Evolutionary conservation across 2,113 vertebrate species (phyloP).

Genomic region (Psettodes erumei): DNA sequence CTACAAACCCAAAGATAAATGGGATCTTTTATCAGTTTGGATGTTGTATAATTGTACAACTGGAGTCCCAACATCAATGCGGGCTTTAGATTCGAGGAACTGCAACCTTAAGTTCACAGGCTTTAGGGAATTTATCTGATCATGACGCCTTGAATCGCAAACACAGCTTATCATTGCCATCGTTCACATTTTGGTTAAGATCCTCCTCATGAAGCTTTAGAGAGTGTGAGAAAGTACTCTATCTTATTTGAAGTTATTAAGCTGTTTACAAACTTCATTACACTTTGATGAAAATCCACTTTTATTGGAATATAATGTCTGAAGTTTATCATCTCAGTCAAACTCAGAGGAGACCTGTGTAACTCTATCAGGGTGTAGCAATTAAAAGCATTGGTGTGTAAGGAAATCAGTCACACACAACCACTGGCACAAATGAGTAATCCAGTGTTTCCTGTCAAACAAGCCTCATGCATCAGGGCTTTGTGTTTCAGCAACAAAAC

Average conservation of each 20-base stretch:
- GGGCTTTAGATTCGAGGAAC: conserved; percentile 60
- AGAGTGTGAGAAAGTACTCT: conserved; percentile 65
- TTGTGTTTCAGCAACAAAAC: conserved; percentile 27
- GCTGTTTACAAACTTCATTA: conserved; percentile 37
- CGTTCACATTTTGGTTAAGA: conserved; percentile 51
- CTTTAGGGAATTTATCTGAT: conserved; percentile 70
- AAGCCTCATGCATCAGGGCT: background rate
- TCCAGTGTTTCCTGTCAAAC: conserved; percentile 55
- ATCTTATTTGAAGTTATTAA: conserved; percentile 38
- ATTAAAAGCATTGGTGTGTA: background rate
- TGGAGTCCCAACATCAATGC: conserved; percentile 67
- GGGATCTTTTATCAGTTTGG: conserved; percentile 71
- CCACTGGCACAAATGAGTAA: conserved; percentile 61
- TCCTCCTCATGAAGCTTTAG: conserved; percentile 37
- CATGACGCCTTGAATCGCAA: conserved; percentile 49
- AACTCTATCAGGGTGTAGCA: background rate
- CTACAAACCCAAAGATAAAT: conserved; percentile 66
- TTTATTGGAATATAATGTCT: conserved; percentile 14
- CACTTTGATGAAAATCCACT: conserved; percentile 1
- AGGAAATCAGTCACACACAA: too few species aligned
- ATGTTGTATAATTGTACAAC: conserved; percentile 77
- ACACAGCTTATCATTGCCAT: conserved; percentile 64
- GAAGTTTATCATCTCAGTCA: background rate
- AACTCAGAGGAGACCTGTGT: background rate
- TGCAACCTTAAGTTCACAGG: conserved; percentile 72